A percentile compares a stretch with the other conserved stretches of the same genome.
phyloP scores from a whole-genome alignment of 2,888 invertebrate genomes.

The Tenthredo scrophulariae region DNA sequence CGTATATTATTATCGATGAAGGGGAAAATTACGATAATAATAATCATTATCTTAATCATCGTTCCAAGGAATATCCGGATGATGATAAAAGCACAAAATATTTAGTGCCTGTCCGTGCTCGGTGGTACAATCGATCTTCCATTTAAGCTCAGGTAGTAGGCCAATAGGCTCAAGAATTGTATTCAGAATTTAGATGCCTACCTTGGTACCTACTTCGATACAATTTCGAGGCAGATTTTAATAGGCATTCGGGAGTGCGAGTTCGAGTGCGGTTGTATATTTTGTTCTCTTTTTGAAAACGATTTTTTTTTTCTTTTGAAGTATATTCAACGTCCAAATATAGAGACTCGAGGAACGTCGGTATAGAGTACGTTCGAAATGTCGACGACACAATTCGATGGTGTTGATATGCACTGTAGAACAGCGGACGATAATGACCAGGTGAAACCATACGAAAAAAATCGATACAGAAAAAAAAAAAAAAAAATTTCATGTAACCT shows the following conservation, averaged over 20 bases:
- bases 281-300: not conserved
- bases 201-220: not conserved
- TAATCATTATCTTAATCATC: not conserved
- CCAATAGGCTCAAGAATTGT: not conserved
- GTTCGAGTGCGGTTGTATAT: not conserved
- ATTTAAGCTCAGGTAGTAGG: not conserved
- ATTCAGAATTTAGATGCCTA: constrained; percentile 5
- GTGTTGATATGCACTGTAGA: constrained; percentile 11
- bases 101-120: constrained; percentile 15
- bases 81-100: not conserved
- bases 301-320: not conserved
- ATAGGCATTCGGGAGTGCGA: not conserved
- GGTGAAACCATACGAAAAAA: not conserved
- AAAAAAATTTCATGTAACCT: too few relatives aligned
- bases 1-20: too few relatives aligned
- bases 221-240: not conserved
- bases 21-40: not conserved
- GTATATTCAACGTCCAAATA: not conserved
- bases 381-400: constrained; percentile 29
- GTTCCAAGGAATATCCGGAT: not conserved
- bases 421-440: not conserved
- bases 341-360: not conserved
- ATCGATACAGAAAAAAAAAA: not conserved
- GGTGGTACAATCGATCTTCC: constrained; percentile 23
- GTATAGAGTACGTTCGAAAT: not conserved